phyloP scores from a whole-genome alignment of 2,888 invertebrate genomes.

The Cheilosia variabilis region DNA sequence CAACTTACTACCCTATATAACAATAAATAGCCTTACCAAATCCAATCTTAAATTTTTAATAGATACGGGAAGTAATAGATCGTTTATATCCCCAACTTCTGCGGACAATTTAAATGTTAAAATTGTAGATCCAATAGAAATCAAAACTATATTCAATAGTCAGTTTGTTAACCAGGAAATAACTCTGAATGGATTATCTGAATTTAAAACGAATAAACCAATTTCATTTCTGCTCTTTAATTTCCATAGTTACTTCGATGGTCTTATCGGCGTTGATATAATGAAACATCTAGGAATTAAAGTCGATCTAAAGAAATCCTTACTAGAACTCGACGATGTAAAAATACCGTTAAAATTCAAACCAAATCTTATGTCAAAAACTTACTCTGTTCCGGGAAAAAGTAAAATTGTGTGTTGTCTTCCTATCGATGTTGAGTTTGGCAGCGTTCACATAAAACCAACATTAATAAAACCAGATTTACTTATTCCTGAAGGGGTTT shows the following conservation, averaged over 20 bases:
- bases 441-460: too few relatives aligned
- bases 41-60: constrained; percentile 47
- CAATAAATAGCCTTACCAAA: constrained; percentile 25
- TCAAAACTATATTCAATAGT: constrained; percentile 29
- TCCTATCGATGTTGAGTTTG: too few relatives aligned
- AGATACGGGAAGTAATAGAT: constrained; percentile 45
- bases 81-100: constrained; percentile 53
- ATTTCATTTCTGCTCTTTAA: constrained; percentile 6
- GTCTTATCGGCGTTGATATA: constrained; percentile 2
- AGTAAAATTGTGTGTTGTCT: too few relatives aligned
- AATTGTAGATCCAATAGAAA: constrained; percentile 25
- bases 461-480: too few relatives aligned
- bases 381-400: too few relatives aligned
- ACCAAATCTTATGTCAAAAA: too few relatives aligned
- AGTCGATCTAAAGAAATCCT: not conserved
- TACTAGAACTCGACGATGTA: not conserved
- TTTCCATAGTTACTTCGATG: constrained; percentile 22
- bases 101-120: constrained; percentile 2
- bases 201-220: not conserved
- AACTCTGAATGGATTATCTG: not conserved
- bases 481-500: not conserved
- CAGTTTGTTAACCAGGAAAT: not conserved
- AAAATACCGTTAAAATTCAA: too few relatives aligned
- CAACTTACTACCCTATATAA: constrained; percentile 36
- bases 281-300: not conserved